phyloP scores from a whole-genome alignment of 2,888 invertebrate genomes.

The Luperina nickerlii region DNA sequence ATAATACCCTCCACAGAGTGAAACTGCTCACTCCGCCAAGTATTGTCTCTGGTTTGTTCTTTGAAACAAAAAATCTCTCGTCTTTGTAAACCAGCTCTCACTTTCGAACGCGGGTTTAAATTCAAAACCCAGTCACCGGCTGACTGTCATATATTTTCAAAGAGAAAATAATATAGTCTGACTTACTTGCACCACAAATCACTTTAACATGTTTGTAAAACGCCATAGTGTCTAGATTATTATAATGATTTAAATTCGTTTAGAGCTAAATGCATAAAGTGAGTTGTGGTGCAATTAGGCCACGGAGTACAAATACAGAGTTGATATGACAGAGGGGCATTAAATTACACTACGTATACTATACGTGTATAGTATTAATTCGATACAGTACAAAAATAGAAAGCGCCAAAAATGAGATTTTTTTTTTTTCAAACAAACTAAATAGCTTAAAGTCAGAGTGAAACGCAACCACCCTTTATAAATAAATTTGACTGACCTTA shows the following conservation, averaged over 20 bases:
- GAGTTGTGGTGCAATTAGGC: neutral
- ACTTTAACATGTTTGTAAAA: neutral
- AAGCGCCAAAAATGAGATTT: too few relatives aligned
- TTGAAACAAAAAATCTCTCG: slow-evolving; percentile 17
- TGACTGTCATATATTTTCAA: slow-evolving; percentile 2
- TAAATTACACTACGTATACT: too few relatives aligned
- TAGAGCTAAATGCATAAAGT: neutral
- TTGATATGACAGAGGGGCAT: too few relatives aligned
- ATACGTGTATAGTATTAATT: too few relatives aligned
- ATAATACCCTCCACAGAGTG: slow-evolving; percentile 7
- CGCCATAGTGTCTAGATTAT: neutral
- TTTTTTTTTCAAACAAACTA: too few relatives aligned
- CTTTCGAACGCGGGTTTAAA: slow-evolving; percentile 23
- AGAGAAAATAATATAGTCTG: slow-evolving; percentile 3
- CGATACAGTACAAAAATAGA: too few relatives aligned
- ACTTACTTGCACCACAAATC: neutral
- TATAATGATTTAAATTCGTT: neutral
- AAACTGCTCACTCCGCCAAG: neutral
- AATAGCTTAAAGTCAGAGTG: too few relatives aligned
- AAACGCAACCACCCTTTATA: too few relatives aligned
- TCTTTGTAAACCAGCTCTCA: slow-evolving; percentile 14
- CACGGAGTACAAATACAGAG: neutral
- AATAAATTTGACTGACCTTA: too few relatives aligned
- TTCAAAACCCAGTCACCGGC: neutral
- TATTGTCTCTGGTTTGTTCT: slow-evolving; percentile 22